Percentiles rank a stretch among this genome's conserved stretches.
These are phyloP conservation scores for Diachrysia chrysitis DNA, from an alignment of 2,888 invertebrate genomes.

Conservation along the genomic window DNA sequence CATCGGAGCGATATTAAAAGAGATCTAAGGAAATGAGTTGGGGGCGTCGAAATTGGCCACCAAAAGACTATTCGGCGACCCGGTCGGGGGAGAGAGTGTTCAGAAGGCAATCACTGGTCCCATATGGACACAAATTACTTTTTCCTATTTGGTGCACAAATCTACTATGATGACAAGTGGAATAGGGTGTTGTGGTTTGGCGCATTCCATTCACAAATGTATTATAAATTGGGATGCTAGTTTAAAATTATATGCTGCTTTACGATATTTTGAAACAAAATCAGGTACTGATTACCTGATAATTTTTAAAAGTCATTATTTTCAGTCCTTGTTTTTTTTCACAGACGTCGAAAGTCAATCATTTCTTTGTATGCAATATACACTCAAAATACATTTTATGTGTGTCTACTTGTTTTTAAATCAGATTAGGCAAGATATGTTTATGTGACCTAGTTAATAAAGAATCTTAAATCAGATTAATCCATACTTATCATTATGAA, in stretches of 20 bases:
- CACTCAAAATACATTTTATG: no score
- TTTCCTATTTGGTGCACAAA: slow-evolving; percentile 78
- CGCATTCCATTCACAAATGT: slow-evolving; percentile 57
- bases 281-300: no score
- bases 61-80: slow-evolving; percentile 77
- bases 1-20: slow-evolving; percentile 74
- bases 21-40: slow-evolving; percentile 80
- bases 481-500: neutral
- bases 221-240: slow-evolving; percentile 22
- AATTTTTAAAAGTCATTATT: no score
- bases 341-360: neutral
- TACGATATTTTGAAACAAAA: neutral
- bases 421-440: neutral
- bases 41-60: slow-evolving; percentile 78
- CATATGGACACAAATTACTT: slow-evolving; percentile 89
- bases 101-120: slow-evolving; percentile 87
- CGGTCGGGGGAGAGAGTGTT: slow-evolving; percentile 80
- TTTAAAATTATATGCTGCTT: neutral
- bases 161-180: slow-evolving; percentile 83
- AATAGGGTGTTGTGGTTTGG: slow-evolving; percentile 77
- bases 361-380: neutral
- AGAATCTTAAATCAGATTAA: neutral
- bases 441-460: neutral
- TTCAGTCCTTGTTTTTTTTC: no score
- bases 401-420: neutral